Evolutionary conservation across 2,888 invertebrate genomes (phyloP), one percentile per base, ranked within the genome.

Genomic region (Ichneumoninae sp.): DNA sequence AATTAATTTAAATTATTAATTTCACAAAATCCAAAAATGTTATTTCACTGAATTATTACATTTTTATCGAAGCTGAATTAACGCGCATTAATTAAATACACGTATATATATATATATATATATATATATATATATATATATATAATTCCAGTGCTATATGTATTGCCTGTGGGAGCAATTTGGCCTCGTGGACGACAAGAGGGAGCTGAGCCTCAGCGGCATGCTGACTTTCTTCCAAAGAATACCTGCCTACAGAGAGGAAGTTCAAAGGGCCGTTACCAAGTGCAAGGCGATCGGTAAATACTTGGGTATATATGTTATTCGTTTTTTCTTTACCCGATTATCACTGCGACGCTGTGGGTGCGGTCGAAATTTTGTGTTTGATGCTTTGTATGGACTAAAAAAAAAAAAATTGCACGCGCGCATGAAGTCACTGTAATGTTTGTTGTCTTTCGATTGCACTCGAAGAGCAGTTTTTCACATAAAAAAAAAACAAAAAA

Each of bases 81-180:
- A 33, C 40, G 8, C 8, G 40, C 40, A 40, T 40, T 60, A 10
- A 13, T 30, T 13, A 22, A 13, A 4, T 26, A 63, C 16, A 16
- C 6, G 6, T 19, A 19, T 19, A 19, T 19, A 1, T 13, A 8
- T 16, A 19, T 78, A 60, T n/a, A n/a, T n/a, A n/a, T n/a, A n/a
- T n/a, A n/a, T n/a, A 30, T 26, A 1, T 4, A 22, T 22, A 36
- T n/a, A 22, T 10, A 3, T 60, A 16, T 22, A 1, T 13, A 8
- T 16, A 19, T 78, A 60, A 22, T 74, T 83, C 2, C 87, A 94
- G 93, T 94, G 93, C 83, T 94, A 94, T 89, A 93, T 94, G 92
- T 93, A 93, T 86, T 94, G 93, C 75, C 90, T 93, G 0, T 93
- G 93, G 91, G 91, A 92, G 81, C 92, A 93, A 90, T 92, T 93